Evolutionary conservation across 2,113 vertebrate genomes (phyloP).

Genomic region (Glaucidium brasilianum): DNA sequence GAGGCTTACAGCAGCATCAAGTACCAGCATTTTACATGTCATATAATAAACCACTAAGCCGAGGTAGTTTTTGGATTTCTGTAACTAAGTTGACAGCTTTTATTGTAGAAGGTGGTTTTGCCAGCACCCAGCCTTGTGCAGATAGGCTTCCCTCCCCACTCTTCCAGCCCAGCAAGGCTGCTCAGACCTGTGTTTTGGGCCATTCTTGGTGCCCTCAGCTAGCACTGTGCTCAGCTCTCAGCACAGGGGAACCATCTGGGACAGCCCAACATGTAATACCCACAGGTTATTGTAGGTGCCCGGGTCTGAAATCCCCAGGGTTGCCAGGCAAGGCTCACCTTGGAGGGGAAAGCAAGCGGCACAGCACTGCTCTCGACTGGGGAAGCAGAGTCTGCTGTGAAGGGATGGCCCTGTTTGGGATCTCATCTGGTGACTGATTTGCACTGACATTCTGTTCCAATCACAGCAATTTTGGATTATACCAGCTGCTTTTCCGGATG

Average conservation of each 20-base stretch:
- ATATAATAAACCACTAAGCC: not conserved
- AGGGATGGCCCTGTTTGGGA: not conserved
- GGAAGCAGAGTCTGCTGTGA: accelerated
- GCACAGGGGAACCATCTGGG: not conserved
- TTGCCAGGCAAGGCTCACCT: not conserved
- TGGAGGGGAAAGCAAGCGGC: not conserved
- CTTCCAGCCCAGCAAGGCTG: not conserved
- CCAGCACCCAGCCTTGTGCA: not conserved
- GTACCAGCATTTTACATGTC: not conserved
- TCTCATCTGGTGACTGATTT: not conserved
- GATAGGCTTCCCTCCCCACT: not conserved
- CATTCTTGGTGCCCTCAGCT: accelerated
- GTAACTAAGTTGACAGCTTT: not conserved
- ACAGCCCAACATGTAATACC: not conserved
- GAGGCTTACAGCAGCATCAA: not conserved
- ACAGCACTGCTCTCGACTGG: not conserved
- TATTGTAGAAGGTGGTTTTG: not conserved
- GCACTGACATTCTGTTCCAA: not conserved
- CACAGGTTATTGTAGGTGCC: not conserved
- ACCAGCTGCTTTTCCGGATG: not conserved
- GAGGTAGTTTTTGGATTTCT: not conserved
- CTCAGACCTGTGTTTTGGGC: not conserved
- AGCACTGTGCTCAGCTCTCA: not conserved
- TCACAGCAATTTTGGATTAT: not conserved
- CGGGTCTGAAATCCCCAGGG: not conserved